Evolutionary conservation across 1,140 invertebrate species (phyloP), one percentile per base, ranked within the genome.

Genomic region (Euglossa dilemma): DNA sequence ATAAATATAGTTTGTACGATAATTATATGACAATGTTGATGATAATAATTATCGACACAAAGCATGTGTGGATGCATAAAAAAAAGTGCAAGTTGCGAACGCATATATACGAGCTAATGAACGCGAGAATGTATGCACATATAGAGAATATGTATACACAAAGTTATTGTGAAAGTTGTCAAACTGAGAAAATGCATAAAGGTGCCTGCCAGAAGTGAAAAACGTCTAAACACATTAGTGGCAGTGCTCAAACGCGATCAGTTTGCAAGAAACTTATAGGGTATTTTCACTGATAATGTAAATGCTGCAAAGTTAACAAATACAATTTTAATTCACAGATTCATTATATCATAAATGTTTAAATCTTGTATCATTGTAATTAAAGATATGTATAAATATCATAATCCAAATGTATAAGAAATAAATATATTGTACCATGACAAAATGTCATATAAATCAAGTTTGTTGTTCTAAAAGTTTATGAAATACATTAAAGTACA

Each of bases 291-390:
- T 82, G 84, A 84, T 86, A 81, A 86, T 80, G 75, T 89, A 88
- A 87, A 86, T 85, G 85, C 87, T 89, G 84, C 83, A 88, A 89
- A 72, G 79, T 87, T 84, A 84, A 90, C 72, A 80, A 91, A 71
- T 90, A 89, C 88, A 73, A 91, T 91, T 92, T 91, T 89, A 90
- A 92, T 91, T 85, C 82, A 90, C 71, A 89, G 88, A 91, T 91
- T 89, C 91, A 92, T 92, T 91, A 92, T 93, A 91, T 90, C 92
- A 92, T 93, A 92, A 93, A 93, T 93, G 92, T 93, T 92, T 91
- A 91, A 92, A 92, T 92, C 89, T 91, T 92, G 89, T 92, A 92
- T 92, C 87, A 92, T 91, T 93, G 92, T 92, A 93, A 92, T 91
- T 90, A 89, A 86, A 89, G 78, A 89, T 91, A 90, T 92, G 90